Evolutionary conservation across 2,888 invertebrate species (phyloP).

Genomic region (Lepidocyrtoides sp.): DNA sequence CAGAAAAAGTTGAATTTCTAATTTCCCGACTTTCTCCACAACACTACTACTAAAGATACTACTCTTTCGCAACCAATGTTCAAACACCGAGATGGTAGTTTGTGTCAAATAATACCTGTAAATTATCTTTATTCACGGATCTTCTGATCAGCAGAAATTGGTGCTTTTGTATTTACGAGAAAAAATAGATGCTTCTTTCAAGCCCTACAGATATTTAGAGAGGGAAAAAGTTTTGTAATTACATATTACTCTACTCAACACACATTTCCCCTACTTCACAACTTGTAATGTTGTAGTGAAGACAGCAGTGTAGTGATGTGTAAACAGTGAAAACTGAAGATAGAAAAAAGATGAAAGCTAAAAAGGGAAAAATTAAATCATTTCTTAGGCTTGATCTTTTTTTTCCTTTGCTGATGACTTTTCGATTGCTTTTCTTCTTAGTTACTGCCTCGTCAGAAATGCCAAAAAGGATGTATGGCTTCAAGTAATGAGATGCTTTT

Average conservation of each 20-base stretch:
- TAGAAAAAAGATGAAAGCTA: not conserved
- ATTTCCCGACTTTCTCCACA: constrained; percentile 47
- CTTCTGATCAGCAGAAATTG: constrained; percentile 8
- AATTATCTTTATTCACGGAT: constrained; percentile 45
- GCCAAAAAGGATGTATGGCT: not conserved
- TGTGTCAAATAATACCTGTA: constrained; percentile 27
- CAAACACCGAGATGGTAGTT: not conserved
- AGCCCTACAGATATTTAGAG: not conserved
- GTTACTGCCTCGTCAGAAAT: constrained; percentile 41
- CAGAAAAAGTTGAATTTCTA: constrained; percentile 74
- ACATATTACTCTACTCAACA: not conserved
- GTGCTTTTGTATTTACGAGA: not conserved
- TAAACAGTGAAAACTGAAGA: constrained; percentile 38
- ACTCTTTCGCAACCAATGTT: constrained; percentile 13
- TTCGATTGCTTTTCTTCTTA: constrained; percentile 61
- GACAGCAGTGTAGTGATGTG: not conserved
- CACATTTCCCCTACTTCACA: not conserved
- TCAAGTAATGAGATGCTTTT: constrained; percentile 40
- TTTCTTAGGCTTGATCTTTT: constrained; percentile 46
- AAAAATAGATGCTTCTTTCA: not conserved
- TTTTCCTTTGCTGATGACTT: constrained; percentile 58
- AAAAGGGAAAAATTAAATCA: constrained; percentile 50
- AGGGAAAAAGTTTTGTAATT: constrained; percentile 67
- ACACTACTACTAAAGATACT: constrained; percentile 10
- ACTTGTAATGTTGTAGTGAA: not conserved